Percentiles rank a stretch among this genome's conserved stretches.
Evolutionary conservation across 2,888 invertebrate species (phyloP).

Genomic region (Toxonevra muliebris): DNA sequence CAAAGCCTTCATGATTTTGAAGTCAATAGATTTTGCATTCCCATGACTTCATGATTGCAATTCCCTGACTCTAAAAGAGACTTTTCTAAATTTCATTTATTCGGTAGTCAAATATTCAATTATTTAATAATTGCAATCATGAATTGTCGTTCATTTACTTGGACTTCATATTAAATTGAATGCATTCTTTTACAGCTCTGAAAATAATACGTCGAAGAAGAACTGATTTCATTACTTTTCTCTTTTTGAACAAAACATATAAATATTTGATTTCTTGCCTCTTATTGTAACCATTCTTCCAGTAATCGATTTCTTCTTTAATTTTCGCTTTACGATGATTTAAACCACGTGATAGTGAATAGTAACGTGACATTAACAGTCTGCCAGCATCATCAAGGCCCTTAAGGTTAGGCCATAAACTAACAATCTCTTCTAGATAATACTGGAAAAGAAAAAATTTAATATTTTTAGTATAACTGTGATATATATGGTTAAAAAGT

Average conservation of each 20-base stretch:
- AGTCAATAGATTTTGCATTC: too few species aligned
- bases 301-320: conserved; percentile 78
- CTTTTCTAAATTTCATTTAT: too few species aligned
- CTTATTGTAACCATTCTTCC: conserved; percentile 79
- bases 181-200: too few species aligned
- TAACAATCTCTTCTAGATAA: conserved; percentile 79
- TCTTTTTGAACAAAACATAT: not conserved
- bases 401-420: conserved; percentile 74
- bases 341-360: conserved; percentile 78
- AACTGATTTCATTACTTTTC: too few species aligned
- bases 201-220: too few species aligned
- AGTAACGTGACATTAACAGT: conserved; percentile 77
- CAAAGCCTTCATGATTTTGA: too few species aligned
- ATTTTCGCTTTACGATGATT: conserved; percentile 73
- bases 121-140: too few species aligned
- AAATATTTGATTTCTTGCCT: conserved; percentile 66
- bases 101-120: too few species aligned
- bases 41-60: too few species aligned
- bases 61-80: too few species aligned
- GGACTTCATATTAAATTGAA: too few species aligned
- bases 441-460: conserved; percentile 63
- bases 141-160: too few species aligned
- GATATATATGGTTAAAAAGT: not conserved
- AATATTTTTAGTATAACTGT: not conserved
- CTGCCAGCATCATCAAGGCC: conserved; percentile 82